phyloP scores from a whole-genome alignment of 2,113 vertebrate genomes.

The Muscicapa adusta region DNA sequence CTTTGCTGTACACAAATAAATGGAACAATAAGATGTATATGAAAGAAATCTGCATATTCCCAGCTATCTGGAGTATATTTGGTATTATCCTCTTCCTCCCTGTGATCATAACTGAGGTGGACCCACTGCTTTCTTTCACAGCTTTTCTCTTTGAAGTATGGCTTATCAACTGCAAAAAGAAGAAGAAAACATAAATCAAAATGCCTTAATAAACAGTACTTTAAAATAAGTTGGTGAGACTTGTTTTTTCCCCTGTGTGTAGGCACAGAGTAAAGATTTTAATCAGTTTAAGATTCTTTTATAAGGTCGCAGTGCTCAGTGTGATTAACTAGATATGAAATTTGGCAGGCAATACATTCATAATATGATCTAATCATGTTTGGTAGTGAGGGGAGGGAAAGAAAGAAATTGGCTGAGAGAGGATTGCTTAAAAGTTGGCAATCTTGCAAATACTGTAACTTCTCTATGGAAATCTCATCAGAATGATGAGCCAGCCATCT shows the following conservation, averaged over 20 bases:
- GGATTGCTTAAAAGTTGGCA: slow-evolving; percentile 58
- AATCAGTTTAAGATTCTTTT: slow-evolving; percentile 56
- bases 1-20: not conserved
- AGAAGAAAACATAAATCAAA: not conserved
- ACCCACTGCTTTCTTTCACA: slow-evolving; percentile 11
- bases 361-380: slow-evolving; percentile 67
- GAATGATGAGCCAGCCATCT: slow-evolving; percentile 11
- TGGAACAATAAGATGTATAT: not conserved
- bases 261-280: slow-evolving; percentile 61
- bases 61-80: not conserved
- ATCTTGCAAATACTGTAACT: slow-evolving; percentile 40
- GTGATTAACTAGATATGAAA: slow-evolving; percentile 60
- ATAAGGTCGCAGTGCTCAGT: slow-evolving; percentile 53
- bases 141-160: slow-evolving; percentile 1
- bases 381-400: slow-evolving; percentile 28
- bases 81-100: not conserved
- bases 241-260: not conserved
- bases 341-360: slow-evolving; percentile 35
- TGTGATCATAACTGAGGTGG: not conserved
- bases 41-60: not conserved
- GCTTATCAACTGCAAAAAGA: slow-evolving; percentile 32
- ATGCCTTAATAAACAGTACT: slow-evolving; percentile 21
- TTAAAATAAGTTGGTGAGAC: slow-evolving; percentile 8
- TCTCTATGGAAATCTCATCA: slow-evolving; percentile 46
- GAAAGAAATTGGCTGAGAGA: slow-evolving; percentile 33